Percentiles rank a stretch among this genome's conserved stretches.
These are phyloP conservation scores for Lepidocyrtinus sp. DNA, from an alignment of 2,888 invertebrate genomes.

Conservation along the genomic window DNA sequence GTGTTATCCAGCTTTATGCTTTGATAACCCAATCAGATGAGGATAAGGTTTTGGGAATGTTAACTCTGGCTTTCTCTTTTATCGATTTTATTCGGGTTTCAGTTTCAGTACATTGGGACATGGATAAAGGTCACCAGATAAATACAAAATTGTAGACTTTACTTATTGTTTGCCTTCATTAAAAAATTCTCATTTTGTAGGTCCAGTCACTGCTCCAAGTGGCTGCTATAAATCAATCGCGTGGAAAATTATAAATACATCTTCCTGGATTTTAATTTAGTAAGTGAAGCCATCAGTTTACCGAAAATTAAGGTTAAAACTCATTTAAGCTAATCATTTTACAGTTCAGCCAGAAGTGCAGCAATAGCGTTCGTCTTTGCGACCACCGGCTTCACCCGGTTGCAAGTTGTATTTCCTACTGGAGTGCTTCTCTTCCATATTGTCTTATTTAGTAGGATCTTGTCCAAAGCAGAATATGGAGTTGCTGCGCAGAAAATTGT, in stretches of 20 bases:
- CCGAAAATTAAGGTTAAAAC: neutral
- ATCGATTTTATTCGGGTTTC: slow-evolving; percentile 67
- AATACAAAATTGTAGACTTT: neutral
- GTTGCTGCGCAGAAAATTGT: slow-evolving; percentile 63
- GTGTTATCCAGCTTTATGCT: slow-evolving; percentile 64
- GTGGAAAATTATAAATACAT: slow-evolving; percentile 61
- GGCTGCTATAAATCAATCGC: slow-evolving; percentile 48
- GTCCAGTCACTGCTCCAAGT: slow-evolving; percentile 64
- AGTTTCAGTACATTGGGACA: slow-evolving; percentile 64
- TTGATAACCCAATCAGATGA: slow-evolving; percentile 63
- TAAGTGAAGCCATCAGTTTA: slow-evolving; percentile 28
- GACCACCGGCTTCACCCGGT: slow-evolving; percentile 27
- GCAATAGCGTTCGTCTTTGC: slow-evolving; percentile 61
- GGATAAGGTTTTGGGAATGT: slow-evolving; percentile 53
- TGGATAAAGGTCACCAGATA: slow-evolving; percentile 65
- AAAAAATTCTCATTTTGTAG: slow-evolving; percentile 27
- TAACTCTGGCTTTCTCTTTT: slow-evolving; percentile 64
- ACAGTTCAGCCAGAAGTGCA: slow-evolving; percentile 59
- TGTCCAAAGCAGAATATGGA: slow-evolving; percentile 60
- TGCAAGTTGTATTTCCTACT: slow-evolving; percentile 29
- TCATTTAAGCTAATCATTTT: slow-evolving; percentile 5
- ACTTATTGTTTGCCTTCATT: neutral
- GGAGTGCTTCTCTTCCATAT: slow-evolving; percentile 46
- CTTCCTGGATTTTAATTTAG: slow-evolving; percentile 66
- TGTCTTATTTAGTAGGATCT: slow-evolving; percentile 56